Evolutionary conservation across 2,888 invertebrate genomes (phyloP).

Genomic region (Erpobdella octoculata): DNA sequence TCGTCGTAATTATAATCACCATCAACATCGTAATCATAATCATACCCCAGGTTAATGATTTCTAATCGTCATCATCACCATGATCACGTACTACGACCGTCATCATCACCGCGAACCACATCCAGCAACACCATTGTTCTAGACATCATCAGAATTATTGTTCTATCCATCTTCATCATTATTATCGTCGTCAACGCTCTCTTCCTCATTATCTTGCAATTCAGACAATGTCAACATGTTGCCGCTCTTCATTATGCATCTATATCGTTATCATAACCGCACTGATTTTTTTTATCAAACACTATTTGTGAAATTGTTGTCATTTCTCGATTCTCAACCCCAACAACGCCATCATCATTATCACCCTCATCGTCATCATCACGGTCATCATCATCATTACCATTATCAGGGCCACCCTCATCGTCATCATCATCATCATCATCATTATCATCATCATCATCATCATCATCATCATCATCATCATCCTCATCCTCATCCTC

Average conservation of each 20-base stretch:
- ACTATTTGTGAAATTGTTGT: not conserved
- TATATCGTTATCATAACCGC: not conserved
- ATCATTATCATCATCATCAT: conserved; percentile 15
- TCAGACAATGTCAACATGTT: no score
- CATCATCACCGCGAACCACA: conserved; percentile 3
- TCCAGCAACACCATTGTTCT: not conserved
- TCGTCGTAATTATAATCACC: no score
- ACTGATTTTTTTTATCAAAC: not conserved
- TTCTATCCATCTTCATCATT: conserved; percentile 9
- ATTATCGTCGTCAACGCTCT: not conserved
- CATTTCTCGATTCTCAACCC: not conserved
- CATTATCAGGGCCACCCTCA: conserved; percentile 1
- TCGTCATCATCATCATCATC: conserved; percentile 18
- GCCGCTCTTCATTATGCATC: not conserved
- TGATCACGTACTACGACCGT: conserved; percentile 13
- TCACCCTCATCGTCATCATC: conserved; percentile 10
- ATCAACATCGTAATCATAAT: no score
- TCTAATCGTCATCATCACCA: conserved; percentile 25
- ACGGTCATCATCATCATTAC: conserved; percentile 5
- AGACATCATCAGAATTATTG: conserved; percentile 7
- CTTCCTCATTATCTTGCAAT: no score
- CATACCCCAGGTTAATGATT: no score
- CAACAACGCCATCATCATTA: not conserved
- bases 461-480: conserved; percentile 11
- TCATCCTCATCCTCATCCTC: conserved; percentile 8